Conservation (phyloP, 2,888 invertebrate genomes). For the Agapostemon virescens region DNA sequence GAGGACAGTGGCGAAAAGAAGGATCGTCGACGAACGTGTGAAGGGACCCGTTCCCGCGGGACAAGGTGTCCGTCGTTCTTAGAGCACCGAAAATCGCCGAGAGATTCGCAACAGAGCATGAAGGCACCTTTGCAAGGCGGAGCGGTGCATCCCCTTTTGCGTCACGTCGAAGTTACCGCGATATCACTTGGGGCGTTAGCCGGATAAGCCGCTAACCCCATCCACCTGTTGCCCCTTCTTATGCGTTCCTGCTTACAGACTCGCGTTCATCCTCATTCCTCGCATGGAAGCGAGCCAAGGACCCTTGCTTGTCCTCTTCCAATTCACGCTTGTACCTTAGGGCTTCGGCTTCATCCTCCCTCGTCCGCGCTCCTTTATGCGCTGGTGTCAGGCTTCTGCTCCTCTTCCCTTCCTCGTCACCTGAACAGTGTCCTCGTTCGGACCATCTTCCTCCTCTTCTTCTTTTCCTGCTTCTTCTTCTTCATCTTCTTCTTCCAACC, state of each 20-base stretch:
- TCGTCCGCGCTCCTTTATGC: slow-evolving; percentile 57
- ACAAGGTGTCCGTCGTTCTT: neutral
- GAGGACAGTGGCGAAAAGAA: neutral
- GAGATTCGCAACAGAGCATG: neutral
- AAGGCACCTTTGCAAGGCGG: slow-evolving; percentile 21
- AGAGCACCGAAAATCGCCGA: neutral
- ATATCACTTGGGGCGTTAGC: slow-evolving; percentile 79
- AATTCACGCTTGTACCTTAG: slow-evolving; percentile 37
- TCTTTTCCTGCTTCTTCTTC: slow-evolving; percentile 30
- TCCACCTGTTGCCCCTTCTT: slow-evolving; percentile 81
- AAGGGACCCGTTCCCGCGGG: neutral
- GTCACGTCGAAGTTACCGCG: slow-evolving; percentile 70
- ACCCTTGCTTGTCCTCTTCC: slow-evolving; percentile 49
- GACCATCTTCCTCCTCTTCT: slow-evolving; percentile 24
- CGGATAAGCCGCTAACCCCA: slow-evolving; percentile 80
- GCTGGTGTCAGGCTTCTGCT: slow-evolving; percentile 41
- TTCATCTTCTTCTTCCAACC: slow-evolving; percentile 43
- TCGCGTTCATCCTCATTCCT: slow-evolving; percentile 65
- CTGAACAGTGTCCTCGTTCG: slow-evolving; percentile 39
- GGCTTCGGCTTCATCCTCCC: slow-evolving; percentile 45
- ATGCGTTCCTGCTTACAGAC: slow-evolving; percentile 67
- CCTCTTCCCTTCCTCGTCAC: slow-evolving; percentile 16
- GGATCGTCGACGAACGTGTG: neutral
- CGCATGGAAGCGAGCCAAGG: slow-evolving; percentile 61
- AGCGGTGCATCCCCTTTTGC: slow-evolving; percentile 61